phyloP scores from a whole-genome alignment of 2,113 vertebrate species.

The Centropristis striata region DNA sequence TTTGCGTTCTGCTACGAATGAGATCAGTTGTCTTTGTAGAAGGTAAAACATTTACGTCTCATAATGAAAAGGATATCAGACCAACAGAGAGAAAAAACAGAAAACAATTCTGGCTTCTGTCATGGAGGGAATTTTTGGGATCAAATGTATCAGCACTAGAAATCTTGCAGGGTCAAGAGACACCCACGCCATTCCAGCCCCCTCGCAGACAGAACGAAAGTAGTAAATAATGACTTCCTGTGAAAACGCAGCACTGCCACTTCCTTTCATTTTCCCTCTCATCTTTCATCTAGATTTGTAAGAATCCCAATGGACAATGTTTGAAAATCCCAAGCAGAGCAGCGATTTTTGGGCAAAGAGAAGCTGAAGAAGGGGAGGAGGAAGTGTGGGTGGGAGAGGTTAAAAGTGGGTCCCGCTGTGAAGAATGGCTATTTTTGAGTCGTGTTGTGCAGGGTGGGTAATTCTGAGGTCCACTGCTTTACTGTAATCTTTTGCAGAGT shows the following conservation, averaged over 20 bases:
- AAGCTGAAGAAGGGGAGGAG: slow-evolving; percentile 10
- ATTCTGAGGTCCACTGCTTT: slow-evolving; percentile 27
- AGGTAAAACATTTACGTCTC: slow-evolving; percentile 20
- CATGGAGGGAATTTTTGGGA: slow-evolving; percentile 52
- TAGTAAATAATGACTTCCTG: slow-evolving; percentile 80
- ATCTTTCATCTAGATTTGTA: slow-evolving; percentile 50
- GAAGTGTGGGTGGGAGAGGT: slow-evolving; percentile 32
- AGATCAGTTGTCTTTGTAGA: slow-evolving; percentile 9
- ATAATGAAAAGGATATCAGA: background rate
- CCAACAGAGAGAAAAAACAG: slow-evolving; percentile 18
- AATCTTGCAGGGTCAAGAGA: slow-evolving; percentile 54
- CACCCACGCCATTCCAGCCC: slow-evolving; percentile 63
- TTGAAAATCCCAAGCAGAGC: slow-evolving; percentile 35
- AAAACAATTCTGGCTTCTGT: background rate
- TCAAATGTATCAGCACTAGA: slow-evolving; percentile 54
- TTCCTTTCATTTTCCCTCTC: slow-evolving; percentile 62
- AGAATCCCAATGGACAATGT: slow-evolving; percentile 34
- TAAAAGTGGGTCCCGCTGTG: slow-evolving; percentile 17
- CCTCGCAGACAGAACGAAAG: slow-evolving; percentile 33
- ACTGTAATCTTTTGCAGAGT: slow-evolving; percentile 46
- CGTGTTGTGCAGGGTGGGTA: slow-evolving; percentile 15
- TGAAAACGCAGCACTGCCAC: slow-evolving; percentile 53
- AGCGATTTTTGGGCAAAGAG: slow-evolving; percentile 43
- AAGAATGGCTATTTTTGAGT: slow-evolving; percentile 35
- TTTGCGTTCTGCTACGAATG: slow-evolving; percentile 32